Conservation (phyloP, 1,140 invertebrate species). For the Aphis gossypii region DNA sequence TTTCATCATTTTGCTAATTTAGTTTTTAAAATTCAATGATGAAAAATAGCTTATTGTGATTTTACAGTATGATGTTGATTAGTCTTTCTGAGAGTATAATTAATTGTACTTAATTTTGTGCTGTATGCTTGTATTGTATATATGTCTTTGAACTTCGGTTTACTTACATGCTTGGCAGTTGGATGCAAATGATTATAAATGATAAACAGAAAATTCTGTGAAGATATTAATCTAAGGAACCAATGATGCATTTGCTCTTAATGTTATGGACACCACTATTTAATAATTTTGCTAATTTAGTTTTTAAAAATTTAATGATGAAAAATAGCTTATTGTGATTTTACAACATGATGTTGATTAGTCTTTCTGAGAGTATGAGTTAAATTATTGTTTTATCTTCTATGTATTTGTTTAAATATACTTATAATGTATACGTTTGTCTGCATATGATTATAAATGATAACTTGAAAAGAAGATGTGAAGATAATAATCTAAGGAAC, state of each 20-base stretch:
- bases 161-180: neutral
- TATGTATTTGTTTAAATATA: too few relatives aligned
- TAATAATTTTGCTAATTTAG: neutral
- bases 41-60: neutral
- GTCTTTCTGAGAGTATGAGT: too few relatives aligned
- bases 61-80: constrained; percentile 16
- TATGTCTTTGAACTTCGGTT: too few relatives aligned
- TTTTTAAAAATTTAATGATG: too few relatives aligned
- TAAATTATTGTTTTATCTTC: too few relatives aligned
- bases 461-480: neutral
- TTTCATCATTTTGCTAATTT: neutral
- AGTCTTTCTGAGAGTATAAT: constrained; percentile 36
- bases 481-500: constrained; percentile 27
- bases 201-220: neutral
- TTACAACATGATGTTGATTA: too few relatives aligned
- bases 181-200: constrained; percentile 32
- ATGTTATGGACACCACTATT: too few relatives aligned
- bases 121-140: too few relatives aligned
- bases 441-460: constrained; percentile 38
- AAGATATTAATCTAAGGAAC: constrained; percentile 50
- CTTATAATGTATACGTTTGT: too few relatives aligned
- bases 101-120: neutral
- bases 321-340: too few relatives aligned
- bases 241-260: neutral
- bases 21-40: neutral